Conservation (phyloP, 2,888 invertebrate genomes). For the Hirtodrosophila alboralis region DNA sequence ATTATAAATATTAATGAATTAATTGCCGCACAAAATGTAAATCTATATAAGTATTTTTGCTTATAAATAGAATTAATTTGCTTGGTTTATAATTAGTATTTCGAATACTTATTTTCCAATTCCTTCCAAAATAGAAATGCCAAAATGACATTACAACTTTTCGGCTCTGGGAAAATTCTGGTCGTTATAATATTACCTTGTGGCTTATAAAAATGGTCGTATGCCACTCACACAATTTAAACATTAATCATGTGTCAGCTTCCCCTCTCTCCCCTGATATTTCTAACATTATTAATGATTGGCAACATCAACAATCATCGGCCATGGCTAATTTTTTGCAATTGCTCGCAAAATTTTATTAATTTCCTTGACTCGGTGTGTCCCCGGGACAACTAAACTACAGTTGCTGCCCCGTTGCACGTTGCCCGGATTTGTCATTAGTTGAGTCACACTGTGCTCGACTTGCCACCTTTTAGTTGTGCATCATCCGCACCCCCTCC, state of each 20-base stretch:
- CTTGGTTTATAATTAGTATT: too few relatives aligned
- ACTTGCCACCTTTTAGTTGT: slow-evolving; percentile 50
- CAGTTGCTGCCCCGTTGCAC: background rate
- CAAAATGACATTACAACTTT: too few relatives aligned
- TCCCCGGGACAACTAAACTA: background rate
- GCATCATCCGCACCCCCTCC: slow-evolving; percentile 43
- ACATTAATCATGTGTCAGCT: slow-evolving; percentile 67
- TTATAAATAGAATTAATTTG: too few relatives aligned
- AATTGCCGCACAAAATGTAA: too few relatives aligned
- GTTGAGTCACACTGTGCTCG: slow-evolving; percentile 57
- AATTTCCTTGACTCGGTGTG: slow-evolving; percentile 48
- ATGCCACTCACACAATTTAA: slow-evolving; percentile 61
- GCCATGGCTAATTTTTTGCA: slow-evolving; percentile 64
- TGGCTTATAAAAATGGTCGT: too few relatives aligned
- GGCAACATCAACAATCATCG: slow-evolving; percentile 66
- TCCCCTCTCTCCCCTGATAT: too few relatives aligned
- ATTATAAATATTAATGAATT: too few relatives aligned
- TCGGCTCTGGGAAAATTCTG: background rate
- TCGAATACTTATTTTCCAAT: too few relatives aligned
- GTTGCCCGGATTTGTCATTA: slow-evolving; percentile 17
- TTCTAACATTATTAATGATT: slow-evolving; percentile 63
- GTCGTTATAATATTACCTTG: slow-evolving; percentile 36
- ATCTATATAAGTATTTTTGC: too few relatives aligned
- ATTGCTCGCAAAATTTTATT: slow-evolving; percentile 65
- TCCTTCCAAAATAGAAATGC: too few relatives aligned